A percentile compares a stretch with the other conserved stretches of the same genome.
Conservation (phyloP, 2,797 vertebrate species). For the Cossypha polioptera region DNA sequence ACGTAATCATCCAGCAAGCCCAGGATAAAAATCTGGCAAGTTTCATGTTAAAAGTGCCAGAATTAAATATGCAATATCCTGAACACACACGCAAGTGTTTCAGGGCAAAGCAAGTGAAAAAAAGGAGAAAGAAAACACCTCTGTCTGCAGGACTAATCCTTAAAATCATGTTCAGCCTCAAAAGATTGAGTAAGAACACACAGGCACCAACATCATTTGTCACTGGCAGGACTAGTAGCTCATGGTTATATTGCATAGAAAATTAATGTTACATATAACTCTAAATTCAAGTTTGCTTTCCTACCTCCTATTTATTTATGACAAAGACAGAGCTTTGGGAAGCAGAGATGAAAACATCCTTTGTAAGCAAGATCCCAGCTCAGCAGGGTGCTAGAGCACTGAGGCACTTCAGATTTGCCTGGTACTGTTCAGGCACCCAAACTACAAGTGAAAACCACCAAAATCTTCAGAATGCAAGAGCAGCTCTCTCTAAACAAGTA, state of each 20-base stretch:
- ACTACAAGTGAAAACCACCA: background rate
- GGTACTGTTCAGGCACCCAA: background rate
- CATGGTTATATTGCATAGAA: background rate
- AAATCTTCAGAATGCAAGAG: constrained; percentile 5
- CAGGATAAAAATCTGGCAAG: background rate
- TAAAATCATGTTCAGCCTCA: background rate
- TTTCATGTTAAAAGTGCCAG: background rate
- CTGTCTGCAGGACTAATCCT: background rate
- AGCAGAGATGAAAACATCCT: background rate
- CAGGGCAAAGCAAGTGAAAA: background rate
- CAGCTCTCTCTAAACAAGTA: background rate
- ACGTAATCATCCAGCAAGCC: background rate
- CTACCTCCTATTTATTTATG: background rate
- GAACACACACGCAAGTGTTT: background rate
- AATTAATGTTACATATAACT: background rate
- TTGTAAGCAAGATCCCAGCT: background rate
- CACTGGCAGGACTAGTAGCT: background rate
- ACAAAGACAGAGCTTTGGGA: background rate
- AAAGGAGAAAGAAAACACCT: background rate
- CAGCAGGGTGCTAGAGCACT: background rate
- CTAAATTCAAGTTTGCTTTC: background rate
- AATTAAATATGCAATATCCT: constrained; percentile 7
- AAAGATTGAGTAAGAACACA: background rate
- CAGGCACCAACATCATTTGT: background rate
- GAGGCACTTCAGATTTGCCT: background rate